Evolutionary conservation across 2,888 invertebrate species (phyloP).

Genomic region (Seira sanloemensis): DNA sequence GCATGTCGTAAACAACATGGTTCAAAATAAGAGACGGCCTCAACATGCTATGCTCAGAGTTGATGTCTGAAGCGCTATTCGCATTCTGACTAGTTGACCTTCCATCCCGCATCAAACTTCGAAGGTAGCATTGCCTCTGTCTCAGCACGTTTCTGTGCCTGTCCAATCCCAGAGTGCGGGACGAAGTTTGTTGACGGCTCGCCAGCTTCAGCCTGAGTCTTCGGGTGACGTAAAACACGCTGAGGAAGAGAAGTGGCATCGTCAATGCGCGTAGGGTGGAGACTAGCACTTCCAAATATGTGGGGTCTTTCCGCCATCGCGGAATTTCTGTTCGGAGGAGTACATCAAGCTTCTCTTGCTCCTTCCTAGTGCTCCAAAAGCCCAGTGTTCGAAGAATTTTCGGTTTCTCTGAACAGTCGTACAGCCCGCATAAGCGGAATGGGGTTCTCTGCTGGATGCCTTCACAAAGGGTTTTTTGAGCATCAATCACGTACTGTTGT

Average conservation of each 20-base stretch:
- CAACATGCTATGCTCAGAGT: slow-evolving; percentile 18
- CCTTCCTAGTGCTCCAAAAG: slow-evolving; percentile 48
- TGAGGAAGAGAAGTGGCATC: slow-evolving; percentile 62
- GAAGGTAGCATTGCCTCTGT: slow-evolving; percentile 40
- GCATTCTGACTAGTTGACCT: neutral
- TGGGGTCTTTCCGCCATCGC: slow-evolving; percentile 44
- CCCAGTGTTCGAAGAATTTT: slow-evolving; percentile 57
- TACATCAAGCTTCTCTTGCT: slow-evolving; percentile 52
- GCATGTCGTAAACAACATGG: slow-evolving; percentile 60
- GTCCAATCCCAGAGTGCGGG: slow-evolving; percentile 29
- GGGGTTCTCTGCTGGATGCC: slow-evolving; percentile 34
- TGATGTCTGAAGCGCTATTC: slow-evolving; percentile 1
- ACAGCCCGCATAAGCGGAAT: slow-evolving; percentile 66
- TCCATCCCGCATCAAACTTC: slow-evolving; percentile 28
- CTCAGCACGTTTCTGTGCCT: slow-evolving; percentile 28
- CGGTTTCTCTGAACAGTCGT: slow-evolving; percentile 65
- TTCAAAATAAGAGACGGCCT: slow-evolving; percentile 34
- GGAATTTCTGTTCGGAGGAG: slow-evolving; percentile 42
- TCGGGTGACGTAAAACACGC: slow-evolving; percentile 61
- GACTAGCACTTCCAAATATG: slow-evolving; percentile 54
- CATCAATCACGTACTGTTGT: slow-evolving; percentile 69
- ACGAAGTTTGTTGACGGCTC: slow-evolving; percentile 18
- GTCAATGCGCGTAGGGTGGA: slow-evolving; percentile 56
- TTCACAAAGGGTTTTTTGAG: slow-evolving; percentile 57
- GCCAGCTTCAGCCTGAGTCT: slow-evolving; percentile 50